phyloP scores from a whole-genome alignment of 2,888 invertebrate genomes.

The Geophilus truncorum region DNA sequence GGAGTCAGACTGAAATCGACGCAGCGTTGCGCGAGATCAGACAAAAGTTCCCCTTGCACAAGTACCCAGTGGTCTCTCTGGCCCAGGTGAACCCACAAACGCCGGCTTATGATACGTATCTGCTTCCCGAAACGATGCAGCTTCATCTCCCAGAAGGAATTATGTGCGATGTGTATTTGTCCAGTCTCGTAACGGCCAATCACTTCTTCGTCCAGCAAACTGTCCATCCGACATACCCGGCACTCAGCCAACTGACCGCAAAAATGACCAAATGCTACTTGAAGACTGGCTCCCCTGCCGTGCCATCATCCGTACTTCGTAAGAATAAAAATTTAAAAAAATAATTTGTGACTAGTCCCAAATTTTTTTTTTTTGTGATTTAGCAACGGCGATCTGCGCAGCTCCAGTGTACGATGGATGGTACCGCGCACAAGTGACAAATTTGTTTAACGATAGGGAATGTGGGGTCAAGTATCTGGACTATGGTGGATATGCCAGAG shows the following conservation, averaged over 20 bases:
- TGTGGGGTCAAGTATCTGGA: constrained; percentile 86
- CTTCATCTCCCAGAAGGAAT: constrained; percentile 84
- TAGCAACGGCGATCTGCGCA: constrained; percentile 81
- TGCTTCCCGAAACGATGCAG: constrained; percentile 49
- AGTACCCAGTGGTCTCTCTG: constrained; percentile 73
- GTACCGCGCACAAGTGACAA: constrained; percentile 80
- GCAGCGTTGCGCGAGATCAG: constrained; percentile 77
- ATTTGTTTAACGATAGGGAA: constrained; percentile 61
- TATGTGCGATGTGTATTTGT: constrained; percentile 86
- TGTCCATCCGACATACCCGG: constrained; percentile 86
- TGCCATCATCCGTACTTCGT: constrained; percentile 76
- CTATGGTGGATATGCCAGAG: constrained; percentile 84
- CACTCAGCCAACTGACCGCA: constrained; percentile 68
- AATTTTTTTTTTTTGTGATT: background rate
- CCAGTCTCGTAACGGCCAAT: constrained; percentile 76
- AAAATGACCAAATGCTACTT: constrained; percentile 79
- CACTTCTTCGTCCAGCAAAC: constrained; percentile 94
- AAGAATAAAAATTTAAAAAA: constrained; percentile 40
- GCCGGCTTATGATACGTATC: background rate
- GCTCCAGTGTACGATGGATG: constrained; percentile 78
- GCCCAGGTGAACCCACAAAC: constrained; percentile 52
- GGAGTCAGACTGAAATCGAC: constrained; percentile 70
- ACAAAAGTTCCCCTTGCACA: constrained; percentile 73
- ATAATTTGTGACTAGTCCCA: background rate
- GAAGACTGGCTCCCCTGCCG: constrained; percentile 65